Evolutionary conservation across 2,888 invertebrate genomes (phyloP).

Genomic region (Aromia moschata): DNA sequence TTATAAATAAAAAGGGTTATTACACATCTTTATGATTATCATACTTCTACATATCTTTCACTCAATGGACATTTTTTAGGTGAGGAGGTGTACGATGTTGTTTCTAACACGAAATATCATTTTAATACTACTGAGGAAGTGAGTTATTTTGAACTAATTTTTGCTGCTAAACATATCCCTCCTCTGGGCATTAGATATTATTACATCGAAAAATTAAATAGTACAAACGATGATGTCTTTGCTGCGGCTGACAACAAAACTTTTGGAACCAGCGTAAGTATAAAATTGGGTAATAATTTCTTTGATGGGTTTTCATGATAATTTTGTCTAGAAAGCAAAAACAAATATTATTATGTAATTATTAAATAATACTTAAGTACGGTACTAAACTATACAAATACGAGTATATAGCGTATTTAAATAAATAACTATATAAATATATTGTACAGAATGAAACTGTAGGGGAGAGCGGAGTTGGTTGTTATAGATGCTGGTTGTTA

Average conservation of each 20-base stretch:
- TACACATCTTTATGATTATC: no score
- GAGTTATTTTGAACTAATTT: constrained; percentile 71
- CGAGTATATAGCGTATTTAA: no score
- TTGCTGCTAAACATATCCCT: constrained; percentile 63
- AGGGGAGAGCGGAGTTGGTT: constrained; percentile 3
- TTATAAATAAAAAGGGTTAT: no score
- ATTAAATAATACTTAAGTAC: no score
- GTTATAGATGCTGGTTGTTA: background rate
- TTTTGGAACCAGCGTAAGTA: constrained; percentile 10
- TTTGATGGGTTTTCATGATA: no score
- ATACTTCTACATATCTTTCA: no score
- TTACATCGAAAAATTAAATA: constrained; percentile 22
- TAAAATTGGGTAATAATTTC: no score
- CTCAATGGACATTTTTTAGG: constrained; percentile 34
- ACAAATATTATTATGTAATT: no score
- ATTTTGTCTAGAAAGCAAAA: no score
- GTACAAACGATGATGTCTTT: background rate
- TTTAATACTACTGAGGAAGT: background rate
- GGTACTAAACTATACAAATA: no score
- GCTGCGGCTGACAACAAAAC: background rate
- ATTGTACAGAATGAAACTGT: no score
- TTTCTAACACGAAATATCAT: constrained; percentile 33
- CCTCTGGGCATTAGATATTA: constrained; percentile 41
- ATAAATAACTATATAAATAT: no score
- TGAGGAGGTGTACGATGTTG: constrained; percentile 33